Evolutionary conservation across 2,113 vertebrate species (phyloP).

Genomic region (Xiphorhynchus elegans): DNA sequence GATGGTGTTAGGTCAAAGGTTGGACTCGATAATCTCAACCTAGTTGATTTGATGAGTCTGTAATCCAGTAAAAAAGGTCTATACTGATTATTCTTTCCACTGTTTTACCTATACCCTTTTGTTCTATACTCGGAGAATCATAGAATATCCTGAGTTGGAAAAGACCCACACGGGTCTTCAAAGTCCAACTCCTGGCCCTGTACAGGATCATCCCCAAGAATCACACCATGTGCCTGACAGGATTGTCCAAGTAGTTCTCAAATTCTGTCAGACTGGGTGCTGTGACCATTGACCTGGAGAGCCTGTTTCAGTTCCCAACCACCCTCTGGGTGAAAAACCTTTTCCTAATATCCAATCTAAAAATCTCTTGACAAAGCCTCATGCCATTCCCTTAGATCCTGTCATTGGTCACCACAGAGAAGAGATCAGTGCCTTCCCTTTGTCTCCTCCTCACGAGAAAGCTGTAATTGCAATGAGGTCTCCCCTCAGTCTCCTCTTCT

Average conservation of each 20-base stretch:
- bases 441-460: background rate
- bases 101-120: background rate
- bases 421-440: background rate
- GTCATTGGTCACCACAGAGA: background rate
- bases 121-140: background rate
- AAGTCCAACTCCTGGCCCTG: background rate
- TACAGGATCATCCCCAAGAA: background rate
- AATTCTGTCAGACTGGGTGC: background rate
- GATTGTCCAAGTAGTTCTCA: background rate
- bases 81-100: background rate
- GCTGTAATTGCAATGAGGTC: background rate
- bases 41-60: too few species aligned
- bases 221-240: background rate
- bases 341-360: background rate
- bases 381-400: background rate
- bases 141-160: background rate
- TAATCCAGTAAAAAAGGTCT: background rate
- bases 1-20: too few species aligned
- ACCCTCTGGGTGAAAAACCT: background rate
- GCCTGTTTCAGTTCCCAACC: fast-evolving
- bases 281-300: background rate
- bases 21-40: too few species aligned
- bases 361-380: background rate
- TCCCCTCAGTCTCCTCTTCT: background rate
- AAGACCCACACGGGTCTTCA: background rate